A percentile compares a stretch with the other conserved stretches of the same genome.
phyloP scores from a whole-genome alignment of 2,888 invertebrate genomes.

The Nephrotoma flavescens region DNA sequence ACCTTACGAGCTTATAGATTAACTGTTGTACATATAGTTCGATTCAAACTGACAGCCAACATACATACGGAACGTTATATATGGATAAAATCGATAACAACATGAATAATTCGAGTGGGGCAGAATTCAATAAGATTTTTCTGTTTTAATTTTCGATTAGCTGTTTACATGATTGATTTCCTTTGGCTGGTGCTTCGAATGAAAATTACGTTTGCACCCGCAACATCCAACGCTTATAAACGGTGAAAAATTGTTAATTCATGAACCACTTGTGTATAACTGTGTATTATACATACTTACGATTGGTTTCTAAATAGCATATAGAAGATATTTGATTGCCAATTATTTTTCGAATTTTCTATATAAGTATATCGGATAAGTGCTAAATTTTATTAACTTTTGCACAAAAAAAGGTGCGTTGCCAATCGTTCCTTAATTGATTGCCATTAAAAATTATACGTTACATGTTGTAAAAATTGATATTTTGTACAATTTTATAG shows the following conservation, averaged over 20 bases:
- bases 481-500: not conserved
- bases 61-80: not conserved
- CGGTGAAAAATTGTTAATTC: not conserved
- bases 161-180: not conserved
- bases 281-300: not conserved
- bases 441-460: not conserved
- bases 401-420: not conserved
- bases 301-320: not conserved
- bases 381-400: not conserved
- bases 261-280: not conserved
- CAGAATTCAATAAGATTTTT: not conserved
- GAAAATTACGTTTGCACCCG: not conserved
- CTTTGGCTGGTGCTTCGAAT: not conserved
- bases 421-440: not conserved
- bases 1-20: not conserved
- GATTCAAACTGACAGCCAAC: not conserved
- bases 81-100: not conserved
- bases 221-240: not conserved
- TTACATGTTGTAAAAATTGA: not conserved
- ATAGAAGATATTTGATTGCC: not conserved
- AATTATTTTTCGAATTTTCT: too few relatives aligned
- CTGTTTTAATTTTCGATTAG: not conserved
- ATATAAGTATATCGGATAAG: not conserved
- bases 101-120: not conserved
- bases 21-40: not conserved